These are phyloP conservation scores for Sebastes taczanowskii DNA, from an alignment of 2,797 vertebrate genomes.

Conservation along the genomic window DNA sequence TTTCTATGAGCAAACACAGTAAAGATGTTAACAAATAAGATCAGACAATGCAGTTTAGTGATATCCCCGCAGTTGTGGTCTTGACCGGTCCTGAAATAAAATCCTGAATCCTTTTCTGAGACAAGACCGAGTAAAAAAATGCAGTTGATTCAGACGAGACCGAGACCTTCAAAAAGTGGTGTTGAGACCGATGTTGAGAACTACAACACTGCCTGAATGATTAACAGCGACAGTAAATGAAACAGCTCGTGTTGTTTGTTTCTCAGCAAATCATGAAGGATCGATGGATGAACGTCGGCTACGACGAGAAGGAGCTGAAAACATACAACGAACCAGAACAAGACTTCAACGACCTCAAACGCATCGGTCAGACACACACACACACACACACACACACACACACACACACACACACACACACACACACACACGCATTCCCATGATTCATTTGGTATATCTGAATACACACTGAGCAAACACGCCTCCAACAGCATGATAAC, in stretches of 20 bases:
- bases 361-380: slow-evolving; percentile 40
- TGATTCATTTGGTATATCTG: neutral
- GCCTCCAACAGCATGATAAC: fast-evolving
- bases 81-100: too few species aligned
- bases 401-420: too few species aligned
- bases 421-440: neutral
- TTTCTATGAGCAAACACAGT: too few species aligned
- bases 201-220: neutral
- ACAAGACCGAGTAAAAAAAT: too few species aligned
- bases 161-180: too few species aligned
- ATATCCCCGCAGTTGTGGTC: too few species aligned
- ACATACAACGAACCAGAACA: slow-evolving; percentile 88
- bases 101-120: too few species aligned
- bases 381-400: too few species aligned
- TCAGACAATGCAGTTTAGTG: too few species aligned
- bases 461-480: neutral
- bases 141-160: too few species aligned
- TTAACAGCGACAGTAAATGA: neutral
- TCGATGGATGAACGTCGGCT: slow-evolving; percentile 92
- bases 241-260: neutral
- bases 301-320: slow-evolving; percentile 90
- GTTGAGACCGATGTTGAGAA: neutral
- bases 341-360: slow-evolving; percentile 84
- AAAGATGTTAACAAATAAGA: too few species aligned
- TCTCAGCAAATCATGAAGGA: slow-evolving; percentile 95